Conservation (phyloP, 2,113 vertebrate genomes). For the Tautogolabrus adspersus region DNA sequence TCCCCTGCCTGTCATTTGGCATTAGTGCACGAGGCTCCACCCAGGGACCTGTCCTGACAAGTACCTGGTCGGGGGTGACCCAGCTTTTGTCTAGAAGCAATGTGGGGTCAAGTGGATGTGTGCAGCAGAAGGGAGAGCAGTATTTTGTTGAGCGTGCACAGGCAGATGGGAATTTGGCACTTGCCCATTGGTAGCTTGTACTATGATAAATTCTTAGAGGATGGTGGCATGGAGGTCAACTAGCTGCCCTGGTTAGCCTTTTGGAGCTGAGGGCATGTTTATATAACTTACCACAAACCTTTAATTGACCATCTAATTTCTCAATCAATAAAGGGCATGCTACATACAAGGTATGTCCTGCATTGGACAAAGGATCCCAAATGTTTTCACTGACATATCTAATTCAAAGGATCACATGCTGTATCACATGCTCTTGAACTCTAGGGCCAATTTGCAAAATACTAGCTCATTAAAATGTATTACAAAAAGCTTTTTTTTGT, state of each 20-base stretch:
- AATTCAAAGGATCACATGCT: neutral
- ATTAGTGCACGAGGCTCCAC: conserved; percentile 66
- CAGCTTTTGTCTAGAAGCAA: conserved; percentile 71
- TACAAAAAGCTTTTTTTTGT: neutral
- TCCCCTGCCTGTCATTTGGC: conserved; percentile 77
- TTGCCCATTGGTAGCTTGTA: conserved; percentile 58
- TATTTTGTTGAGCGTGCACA: conserved; percentile 44
- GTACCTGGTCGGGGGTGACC: conserved; percentile 74
- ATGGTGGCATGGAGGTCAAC: conserved; percentile 25
- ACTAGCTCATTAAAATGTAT: neutral
- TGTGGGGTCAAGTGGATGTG: conserved; percentile 81
- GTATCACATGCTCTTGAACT: neutral
- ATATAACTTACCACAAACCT: conserved; percentile 29
- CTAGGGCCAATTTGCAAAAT: conserved; percentile 1
- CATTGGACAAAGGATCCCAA: conserved; percentile 6
- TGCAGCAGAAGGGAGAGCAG: conserved; percentile 43
- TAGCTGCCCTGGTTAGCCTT: conserved; percentile 20
- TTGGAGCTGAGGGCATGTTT: conserved; percentile 6
- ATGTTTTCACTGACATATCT: neutral
- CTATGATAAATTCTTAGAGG: conserved; percentile 67
- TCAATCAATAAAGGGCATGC: neutral
- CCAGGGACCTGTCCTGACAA: conserved; percentile 64
- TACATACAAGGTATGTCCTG: neutral
- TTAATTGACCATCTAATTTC: conserved; percentile 4
- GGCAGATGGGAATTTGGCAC: conserved; percentile 62